phyloP scores from a whole-genome alignment of 2,888 invertebrate species.

The Cabera pusaria region DNA sequence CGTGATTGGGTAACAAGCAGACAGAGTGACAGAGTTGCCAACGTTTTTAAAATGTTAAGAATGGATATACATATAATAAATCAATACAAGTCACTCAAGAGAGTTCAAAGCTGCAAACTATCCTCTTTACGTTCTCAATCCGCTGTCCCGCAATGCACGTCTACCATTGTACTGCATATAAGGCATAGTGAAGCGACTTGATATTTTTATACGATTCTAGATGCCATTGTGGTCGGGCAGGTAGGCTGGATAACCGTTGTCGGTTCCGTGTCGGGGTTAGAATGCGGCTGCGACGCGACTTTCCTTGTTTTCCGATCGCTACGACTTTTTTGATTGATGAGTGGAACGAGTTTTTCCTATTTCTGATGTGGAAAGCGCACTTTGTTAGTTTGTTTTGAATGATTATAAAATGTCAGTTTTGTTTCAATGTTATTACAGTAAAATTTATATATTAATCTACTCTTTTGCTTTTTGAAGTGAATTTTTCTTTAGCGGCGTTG shows the following conservation, averaged over 20 bases:
- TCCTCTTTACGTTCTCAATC: constrained; percentile 47
- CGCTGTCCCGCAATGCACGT: constrained; percentile 68
- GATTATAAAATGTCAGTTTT: too few species aligned
- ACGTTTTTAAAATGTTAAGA: too few species aligned
- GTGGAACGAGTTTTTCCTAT: constrained; percentile 6
- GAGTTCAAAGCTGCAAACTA: constrained; percentile 12
- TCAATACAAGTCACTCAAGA: too few species aligned
- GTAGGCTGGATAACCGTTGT: constrained; percentile 35
- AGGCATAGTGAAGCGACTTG: constrained; percentile 63
- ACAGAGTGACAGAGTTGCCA: too few species aligned
- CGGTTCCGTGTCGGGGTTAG: constrained; percentile 34
- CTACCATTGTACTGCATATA: constrained; percentile 77
- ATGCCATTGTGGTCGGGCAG: constrained; percentile 58
- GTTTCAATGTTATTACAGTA: too few species aligned
- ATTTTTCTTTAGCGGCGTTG: too few species aligned
- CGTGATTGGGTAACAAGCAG: too few species aligned
- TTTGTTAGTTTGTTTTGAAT: too few species aligned
- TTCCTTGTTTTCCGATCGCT: constrained; percentile 16
- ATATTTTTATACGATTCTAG: constrained; percentile 77
- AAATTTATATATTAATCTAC: too few species aligned
- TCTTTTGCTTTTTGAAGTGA: too few species aligned
- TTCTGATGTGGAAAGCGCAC: background rate
- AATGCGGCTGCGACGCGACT: constrained; percentile 25
- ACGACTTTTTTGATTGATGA: constrained; percentile 11
- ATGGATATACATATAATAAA: too few species aligned